Base-by-base conservation (phyloP, 23 tunicate species). In the Botrylloides violaceus region DNA sequence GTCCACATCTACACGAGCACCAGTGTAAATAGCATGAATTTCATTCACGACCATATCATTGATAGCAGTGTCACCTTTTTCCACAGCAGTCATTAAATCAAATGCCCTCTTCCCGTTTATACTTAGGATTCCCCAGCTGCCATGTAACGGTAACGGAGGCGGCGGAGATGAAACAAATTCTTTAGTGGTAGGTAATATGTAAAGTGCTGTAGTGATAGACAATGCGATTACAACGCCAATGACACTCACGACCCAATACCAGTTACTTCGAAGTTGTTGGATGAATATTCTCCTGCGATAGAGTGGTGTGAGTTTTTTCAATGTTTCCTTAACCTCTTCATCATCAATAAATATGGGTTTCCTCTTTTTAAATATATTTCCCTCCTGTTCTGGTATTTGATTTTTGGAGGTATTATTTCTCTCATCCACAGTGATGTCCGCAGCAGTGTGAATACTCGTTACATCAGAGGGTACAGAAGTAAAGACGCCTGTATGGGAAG, bases 201-300 rank as follows among this genome's bases (percentile, higher is more conserved):
- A 12, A 3, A 68, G 28, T 0, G 76, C 33, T 4, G 57, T 53
- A 24, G 55, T 64, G 12, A 79, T 64, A 20, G 83, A 58, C 2
- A 68, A 22, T 28, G 29, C 76, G 21, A 70, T 79, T 1, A 70
- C 36, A 21, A 58, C 35, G 7, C 55, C 66, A 32, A 70, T 25
- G 18, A 64, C 43, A 2, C 53, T 34, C 15, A 55, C 76, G 21
- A 79, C 12, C 1, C 68, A 27, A 43, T 68, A 79, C 83, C 83
- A 66, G 7, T 55, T 5, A 19, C 77, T 43, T 34, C 68, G 68
- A 1, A 79, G 76, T 30, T 79, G 83, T 19, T 79, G 76, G 15
- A 79, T 24, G 35, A 79, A 79, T 58, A 79, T 79, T 34, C 65
- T 56, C 35, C 83, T 63, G 12, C 66, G 73, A 36, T 68, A 79